Conservation (phyloP, 2,888 invertebrate genomes). For the Drosophila ochracea region DNA sequence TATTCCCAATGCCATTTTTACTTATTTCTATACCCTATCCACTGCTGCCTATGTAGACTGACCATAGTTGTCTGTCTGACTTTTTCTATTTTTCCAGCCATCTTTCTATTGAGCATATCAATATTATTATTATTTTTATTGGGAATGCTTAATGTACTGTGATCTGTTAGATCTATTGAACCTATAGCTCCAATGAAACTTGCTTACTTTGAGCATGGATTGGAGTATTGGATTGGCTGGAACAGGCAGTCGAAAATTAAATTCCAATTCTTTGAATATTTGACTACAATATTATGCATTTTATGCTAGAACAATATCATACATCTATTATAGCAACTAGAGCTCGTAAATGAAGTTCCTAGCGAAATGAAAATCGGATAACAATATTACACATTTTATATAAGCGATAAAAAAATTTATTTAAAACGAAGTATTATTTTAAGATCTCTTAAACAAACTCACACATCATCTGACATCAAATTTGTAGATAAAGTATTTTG, state of each 20-base stretch:
- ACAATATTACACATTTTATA: background rate
- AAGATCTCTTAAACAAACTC: background rate
- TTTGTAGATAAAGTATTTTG: background rate
- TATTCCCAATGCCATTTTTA: slow-evolving; percentile 5
- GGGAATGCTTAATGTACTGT: background rate
- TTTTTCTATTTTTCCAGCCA: background rate
- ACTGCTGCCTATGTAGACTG: background rate
- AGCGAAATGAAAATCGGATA: background rate
- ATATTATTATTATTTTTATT: background rate
- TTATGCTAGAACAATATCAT: background rate
- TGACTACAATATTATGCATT: background rate
- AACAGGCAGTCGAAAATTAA: background rate
- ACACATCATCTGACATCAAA: background rate
- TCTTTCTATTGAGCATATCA: background rate
- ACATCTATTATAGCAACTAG: accelerated
- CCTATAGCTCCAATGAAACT: background rate
- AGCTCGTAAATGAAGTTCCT: background rate
- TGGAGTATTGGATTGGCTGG: background rate
- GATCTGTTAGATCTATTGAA: background rate
- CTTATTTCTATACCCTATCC: slow-evolving; percentile 5
- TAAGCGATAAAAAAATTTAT: background rate
- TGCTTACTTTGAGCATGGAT: background rate
- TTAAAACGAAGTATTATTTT: background rate
- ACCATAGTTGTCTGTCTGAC: background rate
- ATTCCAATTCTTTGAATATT: background rate